phyloP scores from a whole-genome alignment of 1,140 invertebrate genomes.

The Coelopa frigida region DNA sequence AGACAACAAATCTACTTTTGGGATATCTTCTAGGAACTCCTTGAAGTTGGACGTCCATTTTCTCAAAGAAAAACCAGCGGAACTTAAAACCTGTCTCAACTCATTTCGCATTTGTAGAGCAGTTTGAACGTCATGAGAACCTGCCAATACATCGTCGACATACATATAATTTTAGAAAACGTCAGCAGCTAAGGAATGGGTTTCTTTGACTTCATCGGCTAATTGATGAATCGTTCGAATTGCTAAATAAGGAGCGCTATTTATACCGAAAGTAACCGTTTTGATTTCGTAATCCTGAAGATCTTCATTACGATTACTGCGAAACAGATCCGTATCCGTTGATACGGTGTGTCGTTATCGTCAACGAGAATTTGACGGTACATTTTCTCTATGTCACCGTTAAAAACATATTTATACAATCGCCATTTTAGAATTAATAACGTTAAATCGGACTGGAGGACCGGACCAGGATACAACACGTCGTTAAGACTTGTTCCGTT shows the following conservation, averaged over 20 bases:
- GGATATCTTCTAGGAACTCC: too few species aligned
- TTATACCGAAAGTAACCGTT: slow-evolving; percentile 42
- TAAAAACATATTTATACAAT: slow-evolving; percentile 18
- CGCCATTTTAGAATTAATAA: slow-evolving; percentile 23
- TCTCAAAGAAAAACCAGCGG: too few species aligned
- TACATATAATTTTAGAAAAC: background rate
- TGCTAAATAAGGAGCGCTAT: too few species aligned
- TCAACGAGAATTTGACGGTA: slow-evolving; percentile 40
- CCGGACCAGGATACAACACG: too few species aligned
- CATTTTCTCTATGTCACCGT: slow-evolving; percentile 44
- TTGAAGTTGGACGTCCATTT: too few species aligned
- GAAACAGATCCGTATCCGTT: slow-evolving; percentile 44
- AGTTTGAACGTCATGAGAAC: too few species aligned
- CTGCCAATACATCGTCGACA: slow-evolving; percentile 6
- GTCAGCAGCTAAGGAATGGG: background rate
- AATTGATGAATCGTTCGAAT: too few species aligned
- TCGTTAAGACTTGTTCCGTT: too few species aligned
- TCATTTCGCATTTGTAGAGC: too few species aligned
- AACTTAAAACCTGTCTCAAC: too few species aligned
- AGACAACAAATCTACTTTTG: too few species aligned
- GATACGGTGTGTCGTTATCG: slow-evolving; percentile 24
- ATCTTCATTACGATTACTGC: slow-evolving; percentile 17
- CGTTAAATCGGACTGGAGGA: slow-evolving; percentile 27
- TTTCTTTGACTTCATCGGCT: too few species aligned
- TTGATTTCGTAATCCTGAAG: slow-evolving; percentile 28